phyloP scores from a whole-genome alignment of 1,140 invertebrate genomes.

The Bombus terrestris region DNA sequence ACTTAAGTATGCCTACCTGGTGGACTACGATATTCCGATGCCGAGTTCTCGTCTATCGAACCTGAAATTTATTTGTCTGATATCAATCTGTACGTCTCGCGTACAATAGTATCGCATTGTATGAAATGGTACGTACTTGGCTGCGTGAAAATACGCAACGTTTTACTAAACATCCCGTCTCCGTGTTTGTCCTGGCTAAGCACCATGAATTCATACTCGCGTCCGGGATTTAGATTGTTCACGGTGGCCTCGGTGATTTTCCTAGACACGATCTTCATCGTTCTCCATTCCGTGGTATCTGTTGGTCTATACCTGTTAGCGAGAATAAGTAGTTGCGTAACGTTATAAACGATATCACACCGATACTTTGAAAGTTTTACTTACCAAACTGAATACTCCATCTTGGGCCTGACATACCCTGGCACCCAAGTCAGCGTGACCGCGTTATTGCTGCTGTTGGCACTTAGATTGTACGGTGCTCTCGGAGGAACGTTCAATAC shows the following conservation, averaged over 20 bases:
- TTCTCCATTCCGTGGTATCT: slow-evolving; percentile 90
- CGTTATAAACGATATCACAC: background rate
- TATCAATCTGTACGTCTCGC: background rate
- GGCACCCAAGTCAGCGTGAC: slow-evolving; percentile 94
- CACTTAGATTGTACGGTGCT: slow-evolving; percentile 94
- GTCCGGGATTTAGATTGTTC: slow-evolving; percentile 88
- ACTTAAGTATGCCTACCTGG: slow-evolving; percentile 54
- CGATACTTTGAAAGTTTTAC: background rate
- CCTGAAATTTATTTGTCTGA: slow-evolving; percentile 55
- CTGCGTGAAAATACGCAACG: slow-evolving; percentile 90
- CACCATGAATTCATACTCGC: slow-evolving; percentile 95
- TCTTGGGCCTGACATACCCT: slow-evolving; percentile 90
- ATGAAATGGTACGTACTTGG: slow-evolving; percentile 61
- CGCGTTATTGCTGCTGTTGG: slow-evolving; percentile 88
- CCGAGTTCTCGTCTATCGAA: slow-evolving; percentile 71
- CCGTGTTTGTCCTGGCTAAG: slow-evolving; percentile 93
- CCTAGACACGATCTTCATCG: slow-evolving; percentile 86
- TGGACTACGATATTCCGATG: slow-evolving; percentile 73
- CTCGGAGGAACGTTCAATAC: slow-evolving; percentile 94
- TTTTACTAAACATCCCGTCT: slow-evolving; percentile 95
- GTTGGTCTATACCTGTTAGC: slow-evolving; percentile 85
- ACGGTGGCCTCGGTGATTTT: slow-evolving; percentile 91
- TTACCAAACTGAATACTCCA: slow-evolving; percentile 94
- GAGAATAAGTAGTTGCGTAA: too few relatives aligned
- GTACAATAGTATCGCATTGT: background rate